phyloP scores from a whole-genome alignment of 2,113 vertebrate genomes.

The Seriola quinqueradiata region DNA sequence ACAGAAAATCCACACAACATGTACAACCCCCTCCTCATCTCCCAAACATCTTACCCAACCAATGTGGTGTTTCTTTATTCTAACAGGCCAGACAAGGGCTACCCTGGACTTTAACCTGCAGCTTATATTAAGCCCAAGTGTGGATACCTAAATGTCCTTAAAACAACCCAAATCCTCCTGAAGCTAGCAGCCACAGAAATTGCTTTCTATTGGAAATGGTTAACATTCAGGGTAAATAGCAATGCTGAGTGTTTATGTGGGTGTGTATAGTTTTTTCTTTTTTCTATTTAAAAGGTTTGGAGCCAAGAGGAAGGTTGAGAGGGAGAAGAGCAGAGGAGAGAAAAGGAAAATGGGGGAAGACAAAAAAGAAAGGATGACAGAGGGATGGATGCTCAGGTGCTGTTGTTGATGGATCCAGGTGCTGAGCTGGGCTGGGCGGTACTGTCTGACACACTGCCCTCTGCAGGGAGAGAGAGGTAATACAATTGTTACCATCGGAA shows the following conservation, averaged over 20 bases:
- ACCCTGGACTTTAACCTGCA: constrained; percentile 34
- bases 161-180: constrained; percentile 52
- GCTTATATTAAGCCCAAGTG: constrained; percentile 50
- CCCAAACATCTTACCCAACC: constrained; percentile 52
- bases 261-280: constrained; percentile 56
- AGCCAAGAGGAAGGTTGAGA: constrained; percentile 68
- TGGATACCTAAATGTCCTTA: constrained; percentile 41
- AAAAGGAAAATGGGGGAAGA: constrained; percentile 58
- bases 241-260: constrained; percentile 54
- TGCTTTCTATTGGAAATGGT: constrained; percentile 48
- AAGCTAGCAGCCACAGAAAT: constrained; percentile 47
- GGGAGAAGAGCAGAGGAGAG: constrained; percentile 59
- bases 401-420: constrained; percentile 87
- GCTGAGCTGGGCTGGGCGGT: constrained; percentile 86
- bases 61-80: constrained; percentile 25
- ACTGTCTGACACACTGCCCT: constrained; percentile 86
- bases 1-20: constrained; percentile 60
- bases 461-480: constrained; percentile 73
- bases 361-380: constrained; percentile 66
- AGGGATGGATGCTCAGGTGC: constrained; percentile 83
- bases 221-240: constrained; percentile 55
- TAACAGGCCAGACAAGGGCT: constrained; percentile 21
- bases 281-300: constrained; percentile 61
- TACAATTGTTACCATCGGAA: constrained; percentile 13
- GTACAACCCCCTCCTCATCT: constrained; percentile 51